Evolutionary conservation across 2,888 invertebrate genomes (phyloP).

Genomic region (Homarus gammarus): DNA sequence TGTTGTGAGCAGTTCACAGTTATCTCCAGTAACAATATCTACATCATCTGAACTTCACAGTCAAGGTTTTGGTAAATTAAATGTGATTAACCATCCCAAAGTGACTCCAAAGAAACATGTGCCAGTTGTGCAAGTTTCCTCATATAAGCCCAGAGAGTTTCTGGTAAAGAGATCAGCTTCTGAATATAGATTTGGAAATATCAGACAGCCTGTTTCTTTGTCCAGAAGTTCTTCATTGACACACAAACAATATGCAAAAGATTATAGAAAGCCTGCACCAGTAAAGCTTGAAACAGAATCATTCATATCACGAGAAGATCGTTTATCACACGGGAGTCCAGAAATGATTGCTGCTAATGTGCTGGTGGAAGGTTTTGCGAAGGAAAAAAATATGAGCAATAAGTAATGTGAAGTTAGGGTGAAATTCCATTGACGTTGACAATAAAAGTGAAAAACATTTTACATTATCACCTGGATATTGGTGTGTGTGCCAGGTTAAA

Average conservation of each 20-base stretch:
- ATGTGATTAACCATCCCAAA: not conserved
- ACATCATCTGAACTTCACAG: constrained; percentile 7
- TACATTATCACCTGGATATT: not conserved
- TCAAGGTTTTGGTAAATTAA: not conserved
- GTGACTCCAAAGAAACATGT: constrained; percentile 1
- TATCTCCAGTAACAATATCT: not conserved
- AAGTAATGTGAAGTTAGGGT: not conserved
- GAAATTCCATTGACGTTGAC: not conserved
- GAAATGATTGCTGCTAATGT: constrained; percentile 54
- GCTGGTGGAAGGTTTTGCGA: constrained; percentile 29
- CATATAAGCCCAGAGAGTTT: constrained; percentile 17
- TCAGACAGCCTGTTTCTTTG: not conserved
- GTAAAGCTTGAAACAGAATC: not conserved
- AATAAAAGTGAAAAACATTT: not conserved
- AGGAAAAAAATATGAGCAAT: not conserved
- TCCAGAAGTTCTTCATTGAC: not conserved
- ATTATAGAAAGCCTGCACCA: not conserved
- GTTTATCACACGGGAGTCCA: constrained; percentile 28
- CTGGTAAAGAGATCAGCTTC: not conserved
- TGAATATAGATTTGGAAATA: constrained; percentile 5
- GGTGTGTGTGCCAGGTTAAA: not conserved
- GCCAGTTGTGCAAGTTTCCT: constrained; percentile 31
- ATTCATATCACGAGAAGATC: not conserved
- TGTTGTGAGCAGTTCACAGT: not conserved
- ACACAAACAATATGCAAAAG: not conserved